Base-by-base conservation (phyloP, 2,888 invertebrate genomes). In the Drosophila yooni region DNA sequence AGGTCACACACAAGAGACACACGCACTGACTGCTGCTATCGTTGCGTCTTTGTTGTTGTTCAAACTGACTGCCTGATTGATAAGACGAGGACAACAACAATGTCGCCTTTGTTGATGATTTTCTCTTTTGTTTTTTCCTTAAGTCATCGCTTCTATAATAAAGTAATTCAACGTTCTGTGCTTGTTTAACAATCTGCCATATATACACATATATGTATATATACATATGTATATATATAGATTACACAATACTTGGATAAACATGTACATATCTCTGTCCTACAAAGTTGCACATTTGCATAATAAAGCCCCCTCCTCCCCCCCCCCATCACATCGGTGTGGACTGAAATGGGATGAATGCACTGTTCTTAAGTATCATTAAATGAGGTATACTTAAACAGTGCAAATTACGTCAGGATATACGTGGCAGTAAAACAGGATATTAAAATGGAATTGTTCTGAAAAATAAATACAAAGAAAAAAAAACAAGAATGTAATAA, bases 111-210 rank as follows among this genome's bases (percentile, higher is more conserved):
- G 40, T 52, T 79, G 66, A 72, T 80, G 76, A 80, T 73, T 66
- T 81, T 64, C 61, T 56, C 67, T 57, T 65, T 61, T 67, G 58
- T 53, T 21, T 36, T 27, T 61, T 36, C 65, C 31, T 27, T 67
- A 52, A 70, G 76, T 75, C 76, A 77, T 79, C 51, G 75, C 18
- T 15, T 69, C 43, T 51, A 11, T 48, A 74, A 79, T 34, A 31
- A 38, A 78, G 43, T 29, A 63, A 57, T 73, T 50, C 54, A 21
- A 65, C 57, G 27, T 60, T 57, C 38, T 31, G 54, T 38, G 38
- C 10, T 38, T 50, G 50, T 33, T 70, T 36, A 36, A 59, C 34
- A 63, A 70, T 70, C 69, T 59, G 58, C 38, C 21, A 43, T 29
- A 59, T 36, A 62, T 4, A 46, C 15, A 13, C 13, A 21, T 11